Conservation (phyloP, 2,888 invertebrate genomes). For the Oasisia sp. region DNA sequence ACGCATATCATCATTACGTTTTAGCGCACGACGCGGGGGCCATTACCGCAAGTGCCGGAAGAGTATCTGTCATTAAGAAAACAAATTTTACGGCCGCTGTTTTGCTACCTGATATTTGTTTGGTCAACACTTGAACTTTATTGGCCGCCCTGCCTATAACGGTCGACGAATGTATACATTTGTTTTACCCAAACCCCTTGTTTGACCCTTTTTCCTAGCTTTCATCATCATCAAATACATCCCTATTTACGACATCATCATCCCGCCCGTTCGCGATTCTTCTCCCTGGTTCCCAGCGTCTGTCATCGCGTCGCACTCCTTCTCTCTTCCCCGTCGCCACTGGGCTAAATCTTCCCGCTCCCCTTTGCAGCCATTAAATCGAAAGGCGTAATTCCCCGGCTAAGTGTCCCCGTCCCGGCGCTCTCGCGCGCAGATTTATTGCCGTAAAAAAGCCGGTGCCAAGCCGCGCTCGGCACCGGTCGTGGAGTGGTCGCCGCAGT, state of each 20-base stretch:
- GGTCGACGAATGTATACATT: not conserved
- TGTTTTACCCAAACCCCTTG: not conserved
- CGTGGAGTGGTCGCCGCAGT: not conserved
- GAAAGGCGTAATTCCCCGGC: constrained; percentile 17
- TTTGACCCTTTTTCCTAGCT: too few species aligned
- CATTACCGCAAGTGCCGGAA: not conserved
- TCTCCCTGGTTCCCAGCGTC: not conserved
- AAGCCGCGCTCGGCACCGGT: not conserved
- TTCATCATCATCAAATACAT: too few species aligned
- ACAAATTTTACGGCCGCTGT: not conserved
- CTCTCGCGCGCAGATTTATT: not conserved
- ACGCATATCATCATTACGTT: constrained; percentile 9
- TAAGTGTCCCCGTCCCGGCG: not conserved
- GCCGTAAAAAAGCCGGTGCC: not conserved
- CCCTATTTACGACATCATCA: not conserved
- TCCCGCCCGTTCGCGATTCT: not conserved
- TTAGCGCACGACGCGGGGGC: not conserved
- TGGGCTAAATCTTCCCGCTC: not conserved
- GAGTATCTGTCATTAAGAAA: not conserved
- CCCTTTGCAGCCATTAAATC: not conserved
- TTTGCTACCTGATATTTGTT: not conserved
- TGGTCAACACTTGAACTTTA: not conserved
- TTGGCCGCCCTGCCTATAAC: not conserved
- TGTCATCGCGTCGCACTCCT: not conserved
- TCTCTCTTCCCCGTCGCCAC: not conserved